Evolutionary conservation across 2,113 vertebrate genomes (phyloP), one percentile per base, ranked within the genome.

Genomic region (Amblyornis subalaris): DNA sequence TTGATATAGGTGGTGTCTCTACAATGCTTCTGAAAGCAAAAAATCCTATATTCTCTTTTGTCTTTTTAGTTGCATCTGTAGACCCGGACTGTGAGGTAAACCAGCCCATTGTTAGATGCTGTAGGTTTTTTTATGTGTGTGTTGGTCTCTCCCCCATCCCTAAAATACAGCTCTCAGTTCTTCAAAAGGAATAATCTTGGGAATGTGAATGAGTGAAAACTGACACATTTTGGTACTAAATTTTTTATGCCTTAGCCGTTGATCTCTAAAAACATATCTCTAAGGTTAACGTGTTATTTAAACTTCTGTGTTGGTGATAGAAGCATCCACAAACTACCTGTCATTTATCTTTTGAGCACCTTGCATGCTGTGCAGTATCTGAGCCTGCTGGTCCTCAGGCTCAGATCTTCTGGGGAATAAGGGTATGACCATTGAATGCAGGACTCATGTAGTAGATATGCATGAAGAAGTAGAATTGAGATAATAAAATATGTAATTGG

Each of bases 371-470:
- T 79, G 42, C 42, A 50, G 7, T 35, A 2, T 53, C 36, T 38
- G 36, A 8, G 36, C 36, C 36, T 38, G 36, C 36, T 38, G 33
- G 15, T 84, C 55, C 51, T 70, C 31, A 16, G 53, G 36, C 48
- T 53, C 22, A 25, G 22, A 23, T 72, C 25, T 53, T 60, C 23
- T 47, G 22, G n/a, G 28, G 18, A 3, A 10, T 53, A 15, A 33
- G 35, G 14, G 12, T 8, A 26, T 65, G 67, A 58, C 44, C 14
- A 9, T 0, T 36, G 64, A 70, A 38, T n/a, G 29, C 20, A 42
- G 57, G 25, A 50, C 53, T 78, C 5, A 0, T 3, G 4, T 69
- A 45, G 33, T 11, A 54, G 21, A 48, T 70, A 42, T 0, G 0
- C 8, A 3, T 35, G 31, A 77, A 85, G 50, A 70, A 19, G 8